Base-by-base conservation (phyloP, 2,888 invertebrate species). In the Muschampia plurimacula region DNA sequence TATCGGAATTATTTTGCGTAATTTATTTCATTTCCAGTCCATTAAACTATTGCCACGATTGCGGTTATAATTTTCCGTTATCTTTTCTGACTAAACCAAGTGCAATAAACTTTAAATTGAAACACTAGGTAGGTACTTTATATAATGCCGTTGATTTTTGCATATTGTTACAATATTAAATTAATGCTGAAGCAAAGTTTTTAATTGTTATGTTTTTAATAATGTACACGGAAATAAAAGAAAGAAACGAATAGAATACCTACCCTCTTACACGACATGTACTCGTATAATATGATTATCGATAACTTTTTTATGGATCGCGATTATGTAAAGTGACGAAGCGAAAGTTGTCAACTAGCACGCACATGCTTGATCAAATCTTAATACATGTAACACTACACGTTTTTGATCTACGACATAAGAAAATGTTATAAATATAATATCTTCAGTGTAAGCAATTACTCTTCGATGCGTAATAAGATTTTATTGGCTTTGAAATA, bases 61-160 rank as follows among this genome's bases (percentile, higher is more conserved):
- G 62, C 9, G 62, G 39, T 52, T 55, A 66, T 55, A 28, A 8
- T 67, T 62, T 39, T 39, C 62, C 62, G 62, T 44, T 67, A 59
- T n/a, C n/a, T 28, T 13, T 64, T 9, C 32, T 41, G 44, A 32
- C 46, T 41, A 52, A 41, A 59, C 13, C 5, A 22, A 55, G 52
- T 55, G 22, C 52, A 55, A 55, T 22, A 55, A 15, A 55, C 52
- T 55, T 55, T 22, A 55, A 55, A n/a, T 52, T 52, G 49, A 52
- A 52, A 52, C 10, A 46, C 13, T 46, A 46, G 2, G 4, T 39
- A 39, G 6, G 7, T 39, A 39, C 39, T 7, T 39, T 39, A 7
- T 6, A 39, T 4, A 39, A 39, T 39, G 7, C 39, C 7, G 4
- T 39, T 39, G 7, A 7, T 39, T 7, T 39, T 39, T 39, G 39